These are phyloP conservation scores for Bostrychus sinensis DNA, from an alignment of 2,113 vertebrate species.

Conservation along the genomic window DNA sequence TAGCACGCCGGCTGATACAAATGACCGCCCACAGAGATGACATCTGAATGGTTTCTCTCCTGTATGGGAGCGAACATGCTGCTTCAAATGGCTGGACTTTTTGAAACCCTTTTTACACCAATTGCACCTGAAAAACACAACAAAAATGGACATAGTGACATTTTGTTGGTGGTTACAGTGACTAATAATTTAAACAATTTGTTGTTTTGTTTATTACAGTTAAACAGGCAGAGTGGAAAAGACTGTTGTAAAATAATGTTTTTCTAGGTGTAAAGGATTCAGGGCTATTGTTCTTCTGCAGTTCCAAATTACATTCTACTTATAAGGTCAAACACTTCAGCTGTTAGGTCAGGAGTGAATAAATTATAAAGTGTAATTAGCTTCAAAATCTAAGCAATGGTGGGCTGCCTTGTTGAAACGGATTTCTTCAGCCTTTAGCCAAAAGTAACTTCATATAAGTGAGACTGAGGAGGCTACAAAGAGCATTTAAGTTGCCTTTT, in stretches of 20 bases:
- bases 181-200: not conserved
- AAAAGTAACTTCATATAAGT: not conserved
- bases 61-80: constrained; percentile 95
- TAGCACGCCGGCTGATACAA: constrained; percentile 94
- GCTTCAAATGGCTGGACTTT: constrained; percentile 98
- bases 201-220: not conserved
- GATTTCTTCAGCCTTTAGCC: not conserved
- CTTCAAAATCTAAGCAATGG: constrained; percentile 3
- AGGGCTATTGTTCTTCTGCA: not conserved
- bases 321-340: constrained; percentile 5
- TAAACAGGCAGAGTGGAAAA: not conserved
- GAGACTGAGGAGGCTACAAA: not conserved
- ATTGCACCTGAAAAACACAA: constrained; percentile 81
- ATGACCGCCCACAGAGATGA: constrained; percentile 90
- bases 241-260: not conserved
- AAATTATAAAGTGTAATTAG: constrained; percentile 3
- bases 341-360: not conserved
- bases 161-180: not conserved
- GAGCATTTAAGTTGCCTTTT: not conserved
- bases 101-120: constrained; percentile 96
- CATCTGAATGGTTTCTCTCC: constrained; percentile 96
- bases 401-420: too few relatives aligned
- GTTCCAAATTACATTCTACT: not conserved
- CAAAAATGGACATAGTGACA: not conserved
- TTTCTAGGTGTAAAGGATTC: not conserved